phyloP scores from a whole-genome alignment of 1,140 invertebrate genomes.

The Uloborus diversus region DNA sequence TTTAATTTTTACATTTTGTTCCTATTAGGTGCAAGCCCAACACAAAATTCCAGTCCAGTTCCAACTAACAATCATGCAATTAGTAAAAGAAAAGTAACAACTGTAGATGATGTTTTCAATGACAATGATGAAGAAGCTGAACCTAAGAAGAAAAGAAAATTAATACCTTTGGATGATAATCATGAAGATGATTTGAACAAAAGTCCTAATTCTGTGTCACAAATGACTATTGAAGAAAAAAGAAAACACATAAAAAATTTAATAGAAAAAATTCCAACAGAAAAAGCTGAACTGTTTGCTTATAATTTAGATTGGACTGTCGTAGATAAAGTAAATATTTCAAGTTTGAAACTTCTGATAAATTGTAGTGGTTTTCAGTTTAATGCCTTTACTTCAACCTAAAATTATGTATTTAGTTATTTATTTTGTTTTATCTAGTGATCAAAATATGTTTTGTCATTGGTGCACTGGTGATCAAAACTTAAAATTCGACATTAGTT shows the following conservation, averaged over 20 bases:
- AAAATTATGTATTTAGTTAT: too few species aligned
- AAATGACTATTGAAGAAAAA: constrained; percentile 80
- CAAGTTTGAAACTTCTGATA: too few species aligned
- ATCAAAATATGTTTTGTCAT: not conserved
- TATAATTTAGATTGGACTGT: constrained; percentile 92
- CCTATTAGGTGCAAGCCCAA: constrained; percentile 57
- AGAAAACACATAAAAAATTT: constrained; percentile 94
- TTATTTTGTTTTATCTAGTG: not conserved
- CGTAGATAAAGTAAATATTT: constrained; percentile 77
- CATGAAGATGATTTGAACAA: constrained; percentile 22
- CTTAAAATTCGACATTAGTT: too few species aligned
- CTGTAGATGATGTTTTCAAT: constrained; percentile 90
- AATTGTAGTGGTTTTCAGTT: too few species aligned
- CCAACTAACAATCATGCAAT: constrained; percentile 32
- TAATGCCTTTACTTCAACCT: too few species aligned
- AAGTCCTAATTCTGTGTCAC: constrained; percentile 6
- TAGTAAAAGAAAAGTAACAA: constrained; percentile 77
- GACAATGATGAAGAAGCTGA: constrained; percentile 83
- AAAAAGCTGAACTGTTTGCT: constrained; percentile 93
- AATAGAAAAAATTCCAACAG: constrained; percentile 98
- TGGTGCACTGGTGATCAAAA: too few species aligned
- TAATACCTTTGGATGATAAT: constrained; percentile 75
- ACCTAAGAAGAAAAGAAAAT: constrained; percentile 77
- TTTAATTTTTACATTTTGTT: constrained; percentile 3
- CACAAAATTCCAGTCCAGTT: constrained; percentile 36